These are phyloP conservation scores for Chrysomallon squamiferum DNA, from an alignment of 1,140 invertebrate species.

Conservation along the genomic window DNA sequence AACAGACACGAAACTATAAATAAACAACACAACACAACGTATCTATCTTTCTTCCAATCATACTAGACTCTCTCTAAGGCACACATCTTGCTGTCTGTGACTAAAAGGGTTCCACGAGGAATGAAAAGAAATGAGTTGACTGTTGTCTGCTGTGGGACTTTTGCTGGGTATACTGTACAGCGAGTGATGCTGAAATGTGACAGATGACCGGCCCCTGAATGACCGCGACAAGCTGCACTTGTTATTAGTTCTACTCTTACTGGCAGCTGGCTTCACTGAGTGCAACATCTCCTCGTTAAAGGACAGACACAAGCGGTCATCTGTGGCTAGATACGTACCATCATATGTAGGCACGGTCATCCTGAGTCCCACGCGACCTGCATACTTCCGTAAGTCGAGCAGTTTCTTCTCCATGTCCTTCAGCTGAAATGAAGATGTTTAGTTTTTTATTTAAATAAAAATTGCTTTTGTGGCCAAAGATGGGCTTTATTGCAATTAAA, in stretches of 20 bases:
- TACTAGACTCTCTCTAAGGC: too few species aligned
- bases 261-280: constrained; percentile 5
- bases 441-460: too few species aligned
- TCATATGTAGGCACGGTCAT: constrained; percentile 21
- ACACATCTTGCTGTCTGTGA: too few species aligned
- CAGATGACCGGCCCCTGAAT: constrained; percentile 27
- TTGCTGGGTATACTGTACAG: constrained; percentile 12
- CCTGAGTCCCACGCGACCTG: constrained; percentile 14
- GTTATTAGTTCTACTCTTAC: constrained; percentile 21
- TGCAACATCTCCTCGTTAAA: constrained; percentile 30
- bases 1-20: too few species aligned
- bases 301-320: constrained; percentile 19
- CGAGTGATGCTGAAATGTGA: constrained; percentile 25
- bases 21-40: too few species aligned
- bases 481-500: too few species aligned
- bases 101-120: too few species aligned
- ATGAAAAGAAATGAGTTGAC: background rate
- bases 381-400: constrained; percentile 36
- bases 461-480: too few species aligned
- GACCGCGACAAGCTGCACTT: constrained; percentile 29
- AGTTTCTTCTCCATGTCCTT: constrained; percentile 63
- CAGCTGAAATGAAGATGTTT: constrained; percentile 56
- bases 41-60: too few species aligned
- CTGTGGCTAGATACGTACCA: constrained; percentile 42
- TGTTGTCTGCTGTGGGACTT: background rate